A percentile compares a stretch with the other conserved stretches of the same genome.
Evolutionary conservation across 2,113 vertebrate species (phyloP).

Genomic region (Silurus meridionalis): DNA sequence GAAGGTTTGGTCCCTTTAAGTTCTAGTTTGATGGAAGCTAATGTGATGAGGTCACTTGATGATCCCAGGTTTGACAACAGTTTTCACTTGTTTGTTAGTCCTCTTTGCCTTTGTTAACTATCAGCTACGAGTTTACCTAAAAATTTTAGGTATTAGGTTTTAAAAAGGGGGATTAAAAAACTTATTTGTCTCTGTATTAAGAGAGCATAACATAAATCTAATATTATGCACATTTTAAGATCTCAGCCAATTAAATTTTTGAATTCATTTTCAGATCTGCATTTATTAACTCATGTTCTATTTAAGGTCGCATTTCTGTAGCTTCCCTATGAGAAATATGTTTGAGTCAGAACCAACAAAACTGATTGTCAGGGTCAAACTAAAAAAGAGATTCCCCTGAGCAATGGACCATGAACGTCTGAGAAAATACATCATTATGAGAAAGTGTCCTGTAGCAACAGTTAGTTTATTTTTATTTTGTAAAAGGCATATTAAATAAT

Average conservation of each 20-base stretch:
- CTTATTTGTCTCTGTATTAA: neutral
- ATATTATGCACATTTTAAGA: neutral
- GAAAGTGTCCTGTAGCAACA: constrained; percentile 48
- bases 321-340: neutral
- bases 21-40: neutral
- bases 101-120: neutral
- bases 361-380: neutral
- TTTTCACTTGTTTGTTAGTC: neutral
- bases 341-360: neutral
- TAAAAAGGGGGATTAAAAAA: neutral
- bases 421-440: constrained; percentile 43
- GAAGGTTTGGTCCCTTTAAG: no score
- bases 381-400: constrained; percentile 29
- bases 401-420: constrained; percentile 12
- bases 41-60: neutral
- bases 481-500: constrained; percentile 58
- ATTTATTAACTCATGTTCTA: neutral
- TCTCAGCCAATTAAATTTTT: neutral
- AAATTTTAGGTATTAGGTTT: neutral
- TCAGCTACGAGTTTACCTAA: neutral
- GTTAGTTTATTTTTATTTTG: constrained; percentile 54
- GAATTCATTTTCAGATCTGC: neutral
- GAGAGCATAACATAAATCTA: neutral
- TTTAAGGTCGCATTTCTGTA: neutral
- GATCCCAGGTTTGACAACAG: neutral